These are phyloP conservation scores for Candidula unifasciata DNA, from an alignment of 2,888 invertebrate genomes.

Conservation along the genomic window DNA sequence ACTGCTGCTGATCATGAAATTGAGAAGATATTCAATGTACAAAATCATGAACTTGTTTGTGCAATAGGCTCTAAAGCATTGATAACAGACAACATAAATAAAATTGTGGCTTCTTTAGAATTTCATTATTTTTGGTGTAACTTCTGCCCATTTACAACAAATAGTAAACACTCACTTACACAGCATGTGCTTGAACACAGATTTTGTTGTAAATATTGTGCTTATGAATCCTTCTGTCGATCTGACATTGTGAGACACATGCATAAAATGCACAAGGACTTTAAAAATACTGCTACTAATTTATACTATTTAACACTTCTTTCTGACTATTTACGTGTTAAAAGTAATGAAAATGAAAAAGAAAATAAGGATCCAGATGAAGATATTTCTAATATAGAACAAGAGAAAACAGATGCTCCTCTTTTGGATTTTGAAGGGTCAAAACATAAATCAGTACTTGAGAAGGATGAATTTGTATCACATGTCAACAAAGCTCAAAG, in stretches of 20 bases:
- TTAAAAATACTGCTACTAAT: constrained; percentile 58
- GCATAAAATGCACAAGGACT: constrained; percentile 61
- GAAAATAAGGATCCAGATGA: constrained; percentile 41
- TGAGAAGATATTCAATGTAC: constrained; percentile 57
- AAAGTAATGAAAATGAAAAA: constrained; percentile 29
- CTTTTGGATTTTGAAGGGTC: background rate
- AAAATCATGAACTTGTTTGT: constrained; percentile 66
- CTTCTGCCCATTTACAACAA: constrained; percentile 67
- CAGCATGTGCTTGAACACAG: constrained; percentile 69
- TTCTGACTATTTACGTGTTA: constrained; percentile 62
- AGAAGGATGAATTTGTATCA: constrained; percentile 13
- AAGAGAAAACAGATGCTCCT: constrained; percentile 4
- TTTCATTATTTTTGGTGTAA: constrained; percentile 70
- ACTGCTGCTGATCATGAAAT: constrained; percentile 57
- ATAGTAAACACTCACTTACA: constrained; percentile 60
- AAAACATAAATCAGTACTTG: constrained; percentile 33
- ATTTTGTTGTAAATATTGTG: constrained; percentile 69
- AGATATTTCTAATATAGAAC: constrained; percentile 21
- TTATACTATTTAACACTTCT: constrained; percentile 66
- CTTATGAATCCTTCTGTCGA: constrained; percentile 69
- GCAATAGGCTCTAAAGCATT: constrained; percentile 64
- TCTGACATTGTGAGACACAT: constrained; percentile 68
- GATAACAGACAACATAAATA: constrained; percentile 58
- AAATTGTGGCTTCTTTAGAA: constrained; percentile 61
- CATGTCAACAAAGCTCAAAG: constrained; percentile 19